Evolutionary conservation across 2,888 invertebrate genomes (phyloP).

Genomic region (Achlya flavicornis): DNA sequence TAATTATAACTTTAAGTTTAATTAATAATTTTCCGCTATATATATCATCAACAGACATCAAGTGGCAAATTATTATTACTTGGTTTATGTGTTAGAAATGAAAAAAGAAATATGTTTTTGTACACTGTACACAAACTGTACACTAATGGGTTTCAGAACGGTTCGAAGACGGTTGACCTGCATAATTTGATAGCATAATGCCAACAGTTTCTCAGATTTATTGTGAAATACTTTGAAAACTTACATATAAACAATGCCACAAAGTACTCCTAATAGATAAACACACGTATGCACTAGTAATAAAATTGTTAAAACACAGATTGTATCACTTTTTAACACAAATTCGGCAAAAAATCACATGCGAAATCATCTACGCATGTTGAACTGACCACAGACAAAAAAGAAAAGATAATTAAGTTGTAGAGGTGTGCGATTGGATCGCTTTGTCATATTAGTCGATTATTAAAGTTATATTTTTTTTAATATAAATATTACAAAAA

Average conservation of each 20-base stretch:
- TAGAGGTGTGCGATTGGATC: background rate
- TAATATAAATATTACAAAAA: no score
- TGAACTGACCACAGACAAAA: background rate
- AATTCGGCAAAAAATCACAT: background rate
- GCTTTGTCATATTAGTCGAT: background rate
- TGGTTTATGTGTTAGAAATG: no score
- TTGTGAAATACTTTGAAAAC: background rate
- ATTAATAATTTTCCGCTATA: no score
- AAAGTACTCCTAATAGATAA: background rate
- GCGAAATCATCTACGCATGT: background rate
- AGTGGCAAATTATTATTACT: no score
- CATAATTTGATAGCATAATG: background rate
- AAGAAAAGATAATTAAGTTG: background rate
- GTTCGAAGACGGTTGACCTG: conserved; percentile 1
- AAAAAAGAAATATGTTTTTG: no score
- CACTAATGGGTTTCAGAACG: background rate
- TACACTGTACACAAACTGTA: no score
- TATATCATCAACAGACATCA: no score
- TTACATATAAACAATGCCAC: background rate
- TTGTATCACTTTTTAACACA: background rate
- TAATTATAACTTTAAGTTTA: no score
- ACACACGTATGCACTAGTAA: background rate
- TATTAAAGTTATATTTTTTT: background rate
- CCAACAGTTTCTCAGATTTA: background rate
- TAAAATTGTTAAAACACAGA: background rate